These are phyloP conservation scores for Micromesistius poutassou DNA, from an alignment of 2,797 vertebrate genomes.

Conservation along the genomic window DNA sequence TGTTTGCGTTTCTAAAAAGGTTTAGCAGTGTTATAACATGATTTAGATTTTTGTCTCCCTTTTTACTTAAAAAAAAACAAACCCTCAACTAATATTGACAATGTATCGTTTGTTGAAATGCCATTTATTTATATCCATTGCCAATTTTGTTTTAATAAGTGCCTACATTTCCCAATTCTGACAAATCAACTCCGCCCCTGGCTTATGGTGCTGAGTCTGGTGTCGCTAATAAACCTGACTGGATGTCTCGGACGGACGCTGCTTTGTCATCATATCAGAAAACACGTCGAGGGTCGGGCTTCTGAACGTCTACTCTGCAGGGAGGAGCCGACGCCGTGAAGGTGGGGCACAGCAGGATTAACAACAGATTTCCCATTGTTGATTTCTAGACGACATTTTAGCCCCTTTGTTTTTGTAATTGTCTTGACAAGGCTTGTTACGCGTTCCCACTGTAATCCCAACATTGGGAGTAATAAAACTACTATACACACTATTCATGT, in stretches of 20 bases:
- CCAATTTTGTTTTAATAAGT: conserved; percentile 69
- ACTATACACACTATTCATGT: conserved; percentile 64
- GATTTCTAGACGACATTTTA: conserved; percentile 46
- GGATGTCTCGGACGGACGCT: neutral
- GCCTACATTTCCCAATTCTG: conserved; percentile 67
- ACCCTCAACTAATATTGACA: conserved; percentile 6
- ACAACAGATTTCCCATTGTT: conserved; percentile 39
- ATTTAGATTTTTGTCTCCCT: conserved; percentile 23
- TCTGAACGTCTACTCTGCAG: conserved; percentile 4
- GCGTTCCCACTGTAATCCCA: conserved; percentile 78
- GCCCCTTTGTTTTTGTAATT: conserved; percentile 52
- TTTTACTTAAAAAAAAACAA: conserved; percentile 37
- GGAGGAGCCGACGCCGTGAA: conserved; percentile 6
- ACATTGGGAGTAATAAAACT: conserved; percentile 78
- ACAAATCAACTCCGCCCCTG: conserved; percentile 51
- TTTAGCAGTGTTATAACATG: neutral
- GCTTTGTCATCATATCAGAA: neutral
- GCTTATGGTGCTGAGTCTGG: conserved; percentile 58
- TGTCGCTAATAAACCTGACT: conserved; percentile 26
- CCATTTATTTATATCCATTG: conserved; percentile 46
- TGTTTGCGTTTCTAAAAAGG: neutral
- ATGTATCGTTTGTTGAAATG: conserved; percentile 40
- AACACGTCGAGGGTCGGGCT: neutral
- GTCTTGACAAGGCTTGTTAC: conserved; percentile 56
- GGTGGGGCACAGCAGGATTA: neutral